These are phyloP conservation scores for Mongoloraphidia duomilia DNA, from an alignment of 2,888 invertebrate genomes.

Conservation along the genomic window DNA sequence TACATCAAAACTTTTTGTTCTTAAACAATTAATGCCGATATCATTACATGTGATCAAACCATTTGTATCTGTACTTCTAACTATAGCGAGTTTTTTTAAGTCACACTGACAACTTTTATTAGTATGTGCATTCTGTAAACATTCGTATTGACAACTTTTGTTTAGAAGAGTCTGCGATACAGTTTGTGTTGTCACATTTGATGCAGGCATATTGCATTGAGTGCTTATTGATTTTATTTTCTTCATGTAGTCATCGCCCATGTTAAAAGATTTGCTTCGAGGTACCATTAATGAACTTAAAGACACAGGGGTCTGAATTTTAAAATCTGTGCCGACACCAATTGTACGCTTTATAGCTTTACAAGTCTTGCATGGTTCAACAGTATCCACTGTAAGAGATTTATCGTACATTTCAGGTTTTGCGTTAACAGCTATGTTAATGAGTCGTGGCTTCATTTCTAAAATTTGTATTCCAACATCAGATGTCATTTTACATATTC, in stretches of 20 bases:
- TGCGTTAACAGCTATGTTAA: neutral
- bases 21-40: too few species aligned
- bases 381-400: neutral
- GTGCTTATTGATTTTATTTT: too few species aligned
- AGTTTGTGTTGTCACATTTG: conserved; percentile 2
- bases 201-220: conserved; percentile 20
- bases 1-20: too few species aligned
- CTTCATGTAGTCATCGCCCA: conserved; percentile 38
- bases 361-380: conserved; percentile 34
- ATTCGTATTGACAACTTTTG: conserved; percentile 1
- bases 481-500: too few species aligned
- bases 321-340: conserved; percentile 13
- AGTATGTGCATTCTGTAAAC: neutral
- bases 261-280: conserved; percentile 43
- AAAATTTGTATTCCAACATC: too few species aligned
- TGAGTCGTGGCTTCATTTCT: neutral
- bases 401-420: neutral
- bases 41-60: neutral
- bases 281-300: conserved; percentile 32
- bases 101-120: conserved; percentile 1
- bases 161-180: neutral
- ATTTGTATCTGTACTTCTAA: neutral
- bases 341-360: conserved; percentile 31
- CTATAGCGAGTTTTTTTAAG: neutral
- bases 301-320: conserved; percentile 28